Conservation (phyloP, 2,113 vertebrate genomes). For the Lepus timidus region DNA sequence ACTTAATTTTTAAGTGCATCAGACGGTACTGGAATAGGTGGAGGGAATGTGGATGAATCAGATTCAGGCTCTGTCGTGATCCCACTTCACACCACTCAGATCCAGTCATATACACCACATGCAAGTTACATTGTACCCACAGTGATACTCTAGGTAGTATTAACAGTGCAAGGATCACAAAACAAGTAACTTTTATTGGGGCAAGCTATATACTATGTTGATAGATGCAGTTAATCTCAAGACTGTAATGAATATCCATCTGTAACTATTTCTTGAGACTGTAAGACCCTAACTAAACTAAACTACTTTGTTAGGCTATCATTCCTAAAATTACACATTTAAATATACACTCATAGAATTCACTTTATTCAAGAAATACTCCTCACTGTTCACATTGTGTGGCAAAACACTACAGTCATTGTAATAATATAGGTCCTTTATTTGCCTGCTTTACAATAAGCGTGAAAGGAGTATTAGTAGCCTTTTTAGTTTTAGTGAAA, state of each 20-base stretch:
- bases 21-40: background rate
- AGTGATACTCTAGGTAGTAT: background rate
- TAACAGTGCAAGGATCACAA: background rate
- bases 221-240: background rate
- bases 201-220: background rate
- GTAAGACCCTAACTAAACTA: background rate
- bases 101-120: background rate
- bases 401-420: background rate
- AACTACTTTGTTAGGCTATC: background rate
- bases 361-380: background rate
- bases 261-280: background rate
- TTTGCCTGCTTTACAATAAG: background rate
- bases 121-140: background rate
- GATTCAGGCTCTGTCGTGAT: background rate
- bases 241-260: background rate
- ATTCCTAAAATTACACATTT: background rate
- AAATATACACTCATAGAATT: background rate
- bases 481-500: background rate
- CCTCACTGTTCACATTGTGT: background rate
- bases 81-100: background rate
- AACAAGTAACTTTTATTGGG: background rate
- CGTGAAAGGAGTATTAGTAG: background rate
- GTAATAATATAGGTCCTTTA: background rate
- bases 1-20: background rate
- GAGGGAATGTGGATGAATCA: background rate